Evolutionary conservation across 1,140 invertebrate genomes (phyloP).

Genomic region (Heliconius himera): DNA sequence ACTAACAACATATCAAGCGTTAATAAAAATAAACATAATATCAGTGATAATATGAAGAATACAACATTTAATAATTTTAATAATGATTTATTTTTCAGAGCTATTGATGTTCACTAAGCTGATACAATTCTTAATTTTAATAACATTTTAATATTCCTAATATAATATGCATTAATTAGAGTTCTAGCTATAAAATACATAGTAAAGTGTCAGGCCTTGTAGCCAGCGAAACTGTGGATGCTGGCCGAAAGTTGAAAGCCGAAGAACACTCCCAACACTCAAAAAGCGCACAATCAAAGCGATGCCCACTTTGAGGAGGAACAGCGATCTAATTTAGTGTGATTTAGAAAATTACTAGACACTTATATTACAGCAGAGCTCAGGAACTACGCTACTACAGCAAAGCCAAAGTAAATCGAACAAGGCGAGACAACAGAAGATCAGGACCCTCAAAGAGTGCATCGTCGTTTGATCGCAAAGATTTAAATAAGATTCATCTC

Average conservation of each 20-base stretch:
- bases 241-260: constrained; percentile 46
- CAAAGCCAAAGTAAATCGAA: constrained; percentile 25
- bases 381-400: background rate
- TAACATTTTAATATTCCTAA: constrained; percentile 79
- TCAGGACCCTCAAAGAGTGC: constrained; percentile 8
- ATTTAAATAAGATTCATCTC: constrained; percentile 46
- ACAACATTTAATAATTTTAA: constrained; percentile 80
- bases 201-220: constrained; percentile 66
- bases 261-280: constrained; percentile 41
- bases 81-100: constrained; percentile 79
- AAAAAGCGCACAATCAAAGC: constrained; percentile 31
- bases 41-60: constrained; percentile 51
- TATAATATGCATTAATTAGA: constrained; percentile 79
- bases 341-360: background rate
- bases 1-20: background rate
- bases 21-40: constrained; percentile 14
- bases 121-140: constrained; percentile 80
- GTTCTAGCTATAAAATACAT: constrained; percentile 80
- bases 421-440: constrained; percentile 16
- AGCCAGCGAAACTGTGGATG: constrained; percentile 52
- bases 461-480: constrained; percentile 22
- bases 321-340: constrained; percentile 15
- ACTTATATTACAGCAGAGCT: constrained; percentile 11
- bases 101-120: constrained; percentile 82
- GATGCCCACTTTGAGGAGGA: constrained; percentile 26